phyloP scores from a whole-genome alignment of 2,113 vertebrate genomes.

The Toxotes jaculatrix region DNA sequence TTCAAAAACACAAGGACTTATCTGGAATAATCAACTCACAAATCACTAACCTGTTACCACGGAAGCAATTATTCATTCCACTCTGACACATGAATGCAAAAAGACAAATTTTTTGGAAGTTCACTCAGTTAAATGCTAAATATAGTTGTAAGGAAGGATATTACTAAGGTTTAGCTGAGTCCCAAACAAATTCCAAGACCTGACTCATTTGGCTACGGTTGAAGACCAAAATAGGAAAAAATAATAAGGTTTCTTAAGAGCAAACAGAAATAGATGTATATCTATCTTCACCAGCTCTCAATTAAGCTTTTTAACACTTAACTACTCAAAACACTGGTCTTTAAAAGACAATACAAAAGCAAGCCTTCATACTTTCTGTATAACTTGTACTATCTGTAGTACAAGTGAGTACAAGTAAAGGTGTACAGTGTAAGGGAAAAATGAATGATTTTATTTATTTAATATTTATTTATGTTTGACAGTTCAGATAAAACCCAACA shows the following conservation, averaged over 20 bases:
- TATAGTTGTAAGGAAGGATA: constrained; percentile 15
- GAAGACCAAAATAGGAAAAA: not conserved
- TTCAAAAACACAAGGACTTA: constrained; percentile 34
- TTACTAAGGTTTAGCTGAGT: not conserved
- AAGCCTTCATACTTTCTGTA: not conserved
- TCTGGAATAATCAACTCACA: constrained; percentile 20
- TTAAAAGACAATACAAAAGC: not conserved
- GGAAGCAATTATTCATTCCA: constrained; percentile 20
- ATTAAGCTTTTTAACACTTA: not conserved
- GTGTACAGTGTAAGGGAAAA: not conserved
- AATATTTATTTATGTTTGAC: not conserved
- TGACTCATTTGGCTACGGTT: not conserved
- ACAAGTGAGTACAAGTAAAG: not conserved
- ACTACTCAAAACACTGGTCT: not conserved
- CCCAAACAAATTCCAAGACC: not conserved
- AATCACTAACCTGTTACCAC: constrained; percentile 26
- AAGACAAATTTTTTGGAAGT: not conserved
- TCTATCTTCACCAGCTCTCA: not conserved
- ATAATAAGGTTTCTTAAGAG: not conserved
- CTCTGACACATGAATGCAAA: not conserved
- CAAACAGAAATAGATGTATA: not conserved
- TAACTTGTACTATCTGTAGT: not conserved
- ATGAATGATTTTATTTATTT: not conserved
- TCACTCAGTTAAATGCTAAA: not conserved
- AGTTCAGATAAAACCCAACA: not conserved